A percentile compares a stretch with the other conserved stretches of the same genome.
Conservation (phyloP, 1,140 invertebrate genomes). For the Sitophilus oryzae region DNA sequence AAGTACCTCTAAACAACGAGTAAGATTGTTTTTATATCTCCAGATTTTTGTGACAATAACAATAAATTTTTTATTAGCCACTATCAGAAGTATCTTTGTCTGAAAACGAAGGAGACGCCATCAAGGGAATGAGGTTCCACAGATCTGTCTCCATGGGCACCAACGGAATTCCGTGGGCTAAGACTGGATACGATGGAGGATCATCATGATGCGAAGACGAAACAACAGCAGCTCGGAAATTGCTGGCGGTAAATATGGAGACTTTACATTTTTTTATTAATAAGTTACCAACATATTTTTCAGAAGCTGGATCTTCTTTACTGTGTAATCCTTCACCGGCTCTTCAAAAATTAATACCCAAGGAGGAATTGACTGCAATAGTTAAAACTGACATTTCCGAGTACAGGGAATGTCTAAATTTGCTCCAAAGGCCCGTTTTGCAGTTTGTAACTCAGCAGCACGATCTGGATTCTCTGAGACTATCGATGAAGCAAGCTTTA, state of each 20-base stretch:
- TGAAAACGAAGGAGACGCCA: constrained; percentile 52
- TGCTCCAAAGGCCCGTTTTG: constrained; percentile 67
- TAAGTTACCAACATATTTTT: constrained; percentile 15
- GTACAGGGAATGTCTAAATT: constrained; percentile 41
- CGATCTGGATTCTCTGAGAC: constrained; percentile 70
- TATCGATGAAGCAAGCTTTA: constrained; percentile 78
- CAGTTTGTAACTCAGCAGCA: constrained; percentile 80
- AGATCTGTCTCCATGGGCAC: constrained; percentile 56
- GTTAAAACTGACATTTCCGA: constrained; percentile 25
- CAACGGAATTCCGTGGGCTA: constrained; percentile 55
- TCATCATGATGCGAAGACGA: constrained; percentile 59
- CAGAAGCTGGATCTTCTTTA: constrained; percentile 65
- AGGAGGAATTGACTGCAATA: constrained; percentile 50
- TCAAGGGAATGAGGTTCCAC: constrained; percentile 52
- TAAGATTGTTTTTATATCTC: too few relatives aligned
- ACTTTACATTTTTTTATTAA: background rate
- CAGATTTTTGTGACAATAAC: background rate
- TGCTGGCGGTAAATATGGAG: constrained; percentile 46
- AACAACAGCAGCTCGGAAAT: constrained; percentile 69
- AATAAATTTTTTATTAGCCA: constrained; percentile 43
- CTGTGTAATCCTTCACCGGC: constrained; percentile 77
- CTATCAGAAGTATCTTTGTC: constrained; percentile 52
- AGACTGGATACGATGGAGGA: constrained; percentile 54
- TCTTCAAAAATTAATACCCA: constrained; percentile 64
- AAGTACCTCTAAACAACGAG: constrained; percentile 41